A percentile compares a stretch with the other conserved stretches of the same genome.
These are phyloP conservation scores for Orycteropus afer DNA, from an alignment of 2,113 vertebrate genomes.

Conservation along the genomic window DNA sequence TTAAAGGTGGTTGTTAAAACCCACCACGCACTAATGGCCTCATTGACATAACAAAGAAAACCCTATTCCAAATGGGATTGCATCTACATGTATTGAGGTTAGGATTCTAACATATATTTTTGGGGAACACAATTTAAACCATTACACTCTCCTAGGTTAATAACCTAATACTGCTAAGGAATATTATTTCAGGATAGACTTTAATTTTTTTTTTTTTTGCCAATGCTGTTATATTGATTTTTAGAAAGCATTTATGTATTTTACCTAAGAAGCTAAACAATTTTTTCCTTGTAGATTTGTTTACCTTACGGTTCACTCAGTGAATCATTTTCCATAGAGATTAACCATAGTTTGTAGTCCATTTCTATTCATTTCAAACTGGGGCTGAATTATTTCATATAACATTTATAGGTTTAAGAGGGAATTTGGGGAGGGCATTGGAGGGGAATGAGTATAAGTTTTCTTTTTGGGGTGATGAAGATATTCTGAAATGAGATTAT, in stretches of 20 bases:
- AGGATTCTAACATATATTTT: too few species aligned
- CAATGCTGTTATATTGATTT: neutral
- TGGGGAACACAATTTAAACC: too few species aligned
- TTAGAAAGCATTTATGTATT: neutral
- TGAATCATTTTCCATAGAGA: conserved; percentile 12
- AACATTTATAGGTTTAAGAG: neutral
- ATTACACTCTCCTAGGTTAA: too few species aligned
- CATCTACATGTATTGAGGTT: too few species aligned
- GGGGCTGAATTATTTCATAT: neutral
- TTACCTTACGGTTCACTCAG: neutral
- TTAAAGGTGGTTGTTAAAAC: too few species aligned
- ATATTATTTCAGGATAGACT: too few species aligned
- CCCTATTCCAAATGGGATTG: too few species aligned
- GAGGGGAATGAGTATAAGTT: neutral
- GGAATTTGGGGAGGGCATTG: neutral
- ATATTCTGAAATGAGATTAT: too few species aligned
- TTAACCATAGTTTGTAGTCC: neutral
- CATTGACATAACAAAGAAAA: too few species aligned
- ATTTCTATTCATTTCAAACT: neutral
- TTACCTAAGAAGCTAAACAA: neutral
- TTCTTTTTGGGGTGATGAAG: too few species aligned
- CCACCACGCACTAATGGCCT: too few species aligned
- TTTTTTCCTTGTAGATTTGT: neutral
- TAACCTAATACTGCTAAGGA: too few species aligned
- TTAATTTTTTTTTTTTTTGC: neutral